Evolutionary conservation across 2,797 vertebrate genomes (phyloP).

Genomic region (Craterocephalus amniculus): DNA sequence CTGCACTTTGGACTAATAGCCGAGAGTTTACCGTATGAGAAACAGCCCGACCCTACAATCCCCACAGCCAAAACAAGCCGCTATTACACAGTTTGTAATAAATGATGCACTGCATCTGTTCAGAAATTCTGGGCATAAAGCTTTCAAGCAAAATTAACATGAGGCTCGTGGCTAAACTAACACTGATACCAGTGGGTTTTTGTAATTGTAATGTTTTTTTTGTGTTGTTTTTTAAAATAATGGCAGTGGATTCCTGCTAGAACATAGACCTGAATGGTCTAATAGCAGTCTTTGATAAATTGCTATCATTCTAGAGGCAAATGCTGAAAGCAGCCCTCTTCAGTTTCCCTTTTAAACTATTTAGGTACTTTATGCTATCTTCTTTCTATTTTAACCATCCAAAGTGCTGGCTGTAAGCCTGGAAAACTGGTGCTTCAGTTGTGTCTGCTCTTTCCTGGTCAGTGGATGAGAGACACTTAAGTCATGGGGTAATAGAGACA

Average conservation of each 20-base stretch:
- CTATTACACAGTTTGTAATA: slow-evolving; percentile 1
- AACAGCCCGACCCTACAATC: slow-evolving; percentile 4
- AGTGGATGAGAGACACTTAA: neutral
- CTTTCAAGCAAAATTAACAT: neutral
- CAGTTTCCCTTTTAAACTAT: neutral
- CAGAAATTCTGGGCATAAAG: neutral
- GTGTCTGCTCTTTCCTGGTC: neutral
- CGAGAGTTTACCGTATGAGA: slow-evolving; percentile 8
- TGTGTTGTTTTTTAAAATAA: neutral
- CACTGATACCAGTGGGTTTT: neutral
- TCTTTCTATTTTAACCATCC: neutral
- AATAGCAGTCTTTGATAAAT: neutral
- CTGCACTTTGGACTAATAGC: slow-evolving; percentile 18
- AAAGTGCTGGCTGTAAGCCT: neutral
- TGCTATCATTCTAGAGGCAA: neutral
- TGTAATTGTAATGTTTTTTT: neutral
- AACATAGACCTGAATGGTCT: neutral
- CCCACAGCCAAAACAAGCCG: slow-evolving; percentile 3
- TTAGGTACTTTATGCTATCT: too few species aligned
- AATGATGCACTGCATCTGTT: neutral
- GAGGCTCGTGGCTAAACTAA: neutral
- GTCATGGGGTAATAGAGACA: neutral
- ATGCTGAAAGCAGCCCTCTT: neutral
- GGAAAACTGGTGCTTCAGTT: neutral
- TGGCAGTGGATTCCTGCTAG: neutral